Evolutionary conservation across 2,797 vertebrate species (phyloP).

Genomic region (Stomatorhinus walkeri): DNA sequence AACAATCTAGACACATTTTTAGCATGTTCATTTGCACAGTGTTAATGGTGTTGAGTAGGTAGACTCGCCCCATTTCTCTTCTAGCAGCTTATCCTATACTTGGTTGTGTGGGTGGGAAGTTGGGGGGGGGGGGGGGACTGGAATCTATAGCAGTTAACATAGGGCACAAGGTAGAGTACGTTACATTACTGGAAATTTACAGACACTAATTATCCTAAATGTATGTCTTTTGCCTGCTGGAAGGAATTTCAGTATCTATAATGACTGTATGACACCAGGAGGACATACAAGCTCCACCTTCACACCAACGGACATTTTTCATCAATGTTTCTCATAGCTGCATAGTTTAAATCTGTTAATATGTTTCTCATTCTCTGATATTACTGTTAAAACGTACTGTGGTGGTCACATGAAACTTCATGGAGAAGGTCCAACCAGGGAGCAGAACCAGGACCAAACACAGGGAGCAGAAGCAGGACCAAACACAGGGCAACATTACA

Average conservation of each 20-base stretch:
- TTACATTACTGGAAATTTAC: neutral
- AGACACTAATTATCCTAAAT: neutral
- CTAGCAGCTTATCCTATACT: neutral
- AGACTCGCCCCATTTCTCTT: neutral
- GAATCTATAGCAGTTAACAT: neutral
- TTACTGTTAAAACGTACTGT: neutral
- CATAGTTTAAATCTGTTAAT: neutral
- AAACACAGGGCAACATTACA: neutral
- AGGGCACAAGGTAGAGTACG: neutral
- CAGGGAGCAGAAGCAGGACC: neutral
- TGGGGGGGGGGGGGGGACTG: neutral
- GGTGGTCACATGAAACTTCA: neutral
- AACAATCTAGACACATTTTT: neutral
- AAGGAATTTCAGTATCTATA: neutral
- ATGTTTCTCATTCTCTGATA: neutral
- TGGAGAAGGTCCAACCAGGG: neutral
- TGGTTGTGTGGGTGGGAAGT: neutral
- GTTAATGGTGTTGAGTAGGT: neutral
- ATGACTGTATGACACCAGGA: neutral
- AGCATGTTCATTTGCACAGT: neutral
- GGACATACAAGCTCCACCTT: neutral
- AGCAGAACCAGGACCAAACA: neutral
- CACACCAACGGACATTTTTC: neutral
- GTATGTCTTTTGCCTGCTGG: neutral
- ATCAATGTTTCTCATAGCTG: neutral